Evolutionary conservation across 2,797 vertebrate species (phyloP), one percentile per base, ranked within the genome.

Genomic region (Pseudochirops corinnae): DNA sequence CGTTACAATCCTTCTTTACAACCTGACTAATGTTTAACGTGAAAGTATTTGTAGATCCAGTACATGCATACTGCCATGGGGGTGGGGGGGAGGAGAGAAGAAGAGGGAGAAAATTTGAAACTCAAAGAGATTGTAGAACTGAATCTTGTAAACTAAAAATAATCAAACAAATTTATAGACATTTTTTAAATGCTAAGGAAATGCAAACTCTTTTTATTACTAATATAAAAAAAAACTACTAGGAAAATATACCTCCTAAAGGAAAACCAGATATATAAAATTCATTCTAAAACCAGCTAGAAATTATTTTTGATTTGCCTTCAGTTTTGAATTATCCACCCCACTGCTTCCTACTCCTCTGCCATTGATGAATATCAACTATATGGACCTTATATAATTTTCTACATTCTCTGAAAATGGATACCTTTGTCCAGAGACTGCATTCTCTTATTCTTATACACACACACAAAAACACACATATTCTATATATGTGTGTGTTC

Each of bases 241-340:
- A 74, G 60, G 29, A 94, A 90, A 92, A 55, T 95, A 92, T 94
- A 93, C 14, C 1, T 18, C 92, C 57, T 50, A 91, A 90, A 39
- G 94, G 21, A 13, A 31, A 67, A 39, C 46, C 29, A 56, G 46
- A 50, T 90, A 90, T 4, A 91, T 91, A 50, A 93, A 74, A 74
- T 21, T 5, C 33, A 74, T 74, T 74, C 62, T 74, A 74, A 74
- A 94, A 60, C 90, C 24, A 90, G 90, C 90, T 1, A 90, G 4
- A 90, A 62, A 55, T 0, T 14, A 93, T 31, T 91, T 94, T 62
- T 94, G 12, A 24, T 33, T 60, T 74, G 62, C 74, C 33, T 93
- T 24, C n/a, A 67, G 50, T 56, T 94, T 92, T 53, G 91, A n/a
- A 50, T 92, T 67, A 90, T 46, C 52, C 39, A 62, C 29, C 52